Evolutionary conservation across 2,797 vertebrate genomes (phyloP), one percentile per base, ranked within the genome.

Genomic region (Mareca penelope): DNA sequence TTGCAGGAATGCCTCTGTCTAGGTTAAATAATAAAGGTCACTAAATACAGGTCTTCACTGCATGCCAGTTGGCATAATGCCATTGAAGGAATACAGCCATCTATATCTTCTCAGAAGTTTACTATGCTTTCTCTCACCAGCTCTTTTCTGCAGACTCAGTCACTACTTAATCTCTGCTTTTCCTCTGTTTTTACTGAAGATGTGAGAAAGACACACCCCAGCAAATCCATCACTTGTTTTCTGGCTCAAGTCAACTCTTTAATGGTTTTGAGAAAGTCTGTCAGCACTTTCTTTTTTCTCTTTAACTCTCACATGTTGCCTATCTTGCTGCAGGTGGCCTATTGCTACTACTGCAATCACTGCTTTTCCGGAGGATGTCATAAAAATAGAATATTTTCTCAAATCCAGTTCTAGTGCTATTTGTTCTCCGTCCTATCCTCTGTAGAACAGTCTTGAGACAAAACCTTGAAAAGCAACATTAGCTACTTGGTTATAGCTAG

Each of bases 271-370:
- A 89, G 81, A 91, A 95, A 88, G 73, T 91, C 65, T 85, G 79
- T 94, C 73, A 86, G 81, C 80, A 75, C 72, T 93, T 95, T 90
- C 69, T 80, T 88, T 80, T 35, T 46, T 44, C 26, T 50, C 56
- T 87, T 64, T 69, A 85, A 57, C 92, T 90, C 73, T 91, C 72
- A 42, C 56, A 81, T 89, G 67, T 28, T 93, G 79, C 79, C 80
- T 88, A 53, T 83, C 39, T 85, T 94, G 84, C 89, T 94, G 81
- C 79, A 95, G 81, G 63, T 90, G 91, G 70, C 78, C 65, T 75
- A 67, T n/a, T 89, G 67, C 55, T 90, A 55, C 70, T 95, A 64
- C 85, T 85, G 57, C 64, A 88, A 31, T 90, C 67, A 31, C 50
- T 89, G 50, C 56, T 61, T 90, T 95, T 93, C 50, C 57, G 3